Evolutionary conservation across 1,140 invertebrate species (phyloP).

Genomic region (Centruroides vittatus): DNA sequence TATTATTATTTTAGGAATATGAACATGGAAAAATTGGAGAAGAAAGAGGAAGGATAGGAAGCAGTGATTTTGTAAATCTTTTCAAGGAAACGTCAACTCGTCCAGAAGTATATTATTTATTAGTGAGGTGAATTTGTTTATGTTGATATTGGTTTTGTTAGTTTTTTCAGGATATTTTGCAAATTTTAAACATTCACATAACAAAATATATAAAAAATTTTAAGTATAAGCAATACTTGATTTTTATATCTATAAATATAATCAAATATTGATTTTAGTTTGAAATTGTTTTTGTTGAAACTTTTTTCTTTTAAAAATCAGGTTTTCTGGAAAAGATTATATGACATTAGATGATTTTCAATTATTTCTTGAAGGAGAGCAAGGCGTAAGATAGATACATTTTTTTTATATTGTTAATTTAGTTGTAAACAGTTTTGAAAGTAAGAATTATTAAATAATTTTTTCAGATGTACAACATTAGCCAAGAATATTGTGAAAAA

Average conservation of each 20-base stretch:
- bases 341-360: slow-evolving; percentile 42
- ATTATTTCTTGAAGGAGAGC: slow-evolving; percentile 48
- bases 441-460: slow-evolving; percentile 4
- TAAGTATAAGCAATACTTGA: not conserved
- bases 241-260: not conserved
- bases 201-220: not conserved
- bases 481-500: slow-evolving; percentile 35
- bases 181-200: not conserved
- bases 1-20: slow-evolving; percentile 31
- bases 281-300: too few species aligned
- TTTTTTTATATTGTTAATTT: too few species aligned
- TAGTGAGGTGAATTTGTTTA: slow-evolving; percentile 36
- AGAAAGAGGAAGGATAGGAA: slow-evolving; percentile 36
- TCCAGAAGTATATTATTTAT: slow-evolving; percentile 47
- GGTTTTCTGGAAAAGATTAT: slow-evolving; percentile 48
- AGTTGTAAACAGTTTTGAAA: too few species aligned
- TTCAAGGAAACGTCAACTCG: slow-evolving; percentile 48
- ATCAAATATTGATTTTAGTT: too few species aligned
- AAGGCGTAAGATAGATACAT: slow-evolving; percentile 36
- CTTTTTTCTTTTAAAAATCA: slow-evolving; percentile 19
- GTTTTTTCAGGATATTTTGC: not conserved
- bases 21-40: slow-evolving; percentile 33
- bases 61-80: slow-evolving; percentile 41
- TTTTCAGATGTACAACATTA: slow-evolving; percentile 38
- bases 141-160: not conserved